Evolutionary conservation across 2,113 vertebrate genomes (phyloP), one percentile per base, ranked within the genome.

Genomic region (Laticauda laticaudata): DNA sequence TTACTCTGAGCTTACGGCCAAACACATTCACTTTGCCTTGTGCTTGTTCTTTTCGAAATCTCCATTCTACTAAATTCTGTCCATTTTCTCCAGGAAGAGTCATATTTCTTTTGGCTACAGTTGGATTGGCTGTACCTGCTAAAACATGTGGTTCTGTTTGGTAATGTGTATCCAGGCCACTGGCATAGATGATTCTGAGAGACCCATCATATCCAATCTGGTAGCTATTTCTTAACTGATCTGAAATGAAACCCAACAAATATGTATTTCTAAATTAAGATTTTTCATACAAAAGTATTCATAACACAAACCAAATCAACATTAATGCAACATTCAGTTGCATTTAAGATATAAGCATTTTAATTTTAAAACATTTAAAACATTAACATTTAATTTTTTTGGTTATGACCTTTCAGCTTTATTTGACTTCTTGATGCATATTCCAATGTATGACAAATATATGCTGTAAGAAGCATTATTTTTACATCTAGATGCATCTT

Each of bases 1-100:
- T 97, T 95, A 99, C 99, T 98, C 99, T 97, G 29, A 99, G 98
- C 93, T 99, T 99, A 93, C 99, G 98, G 92, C 99, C 99, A 90
- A 99, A 99, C 93, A 99, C 99, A 0, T 98, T 99, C 95, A 99
- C 98, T 96, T 99, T 99, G 39, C 99, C 99, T 93, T 99, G 98
- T 92, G 98, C 97, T 97, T 99, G 99, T 94, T 99, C 99, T 94
- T 99, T 99, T 23, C 99, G 98, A 97, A 99, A 99, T 53, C 99
- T 98, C 99, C 99, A 99, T 90, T 99, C 99, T 48, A 99, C 99
- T 97, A 99, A 94, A 95, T 99, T 99, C 92, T 99, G 99, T 55
- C 99, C 99, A 0, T 99, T 98, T 92, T 99, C 99, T 5, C 99
- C 99, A 0, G 99, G 99, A 14, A 99, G 97, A 11, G 99, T 99